Percentiles rank a stretch among this genome's conserved stretches.
These are phyloP conservation scores for Trinorchestia longiramus DNA, from an alignment of 1,140 invertebrate species.

Conservation along the genomic window DNA sequence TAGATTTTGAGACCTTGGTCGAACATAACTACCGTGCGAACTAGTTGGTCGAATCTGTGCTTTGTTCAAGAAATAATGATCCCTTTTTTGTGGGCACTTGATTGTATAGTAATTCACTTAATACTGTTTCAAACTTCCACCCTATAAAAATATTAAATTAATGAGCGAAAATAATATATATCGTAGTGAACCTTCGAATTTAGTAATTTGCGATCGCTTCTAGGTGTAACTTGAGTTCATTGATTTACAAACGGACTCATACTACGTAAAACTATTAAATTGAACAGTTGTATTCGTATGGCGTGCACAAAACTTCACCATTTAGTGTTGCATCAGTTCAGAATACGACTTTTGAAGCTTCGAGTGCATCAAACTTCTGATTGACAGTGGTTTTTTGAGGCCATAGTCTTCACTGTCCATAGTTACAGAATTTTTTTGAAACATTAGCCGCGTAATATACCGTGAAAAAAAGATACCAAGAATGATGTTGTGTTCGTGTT, in stretches of 20 bases:
- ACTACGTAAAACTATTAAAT: neutral
- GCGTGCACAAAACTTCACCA: too few species aligned
- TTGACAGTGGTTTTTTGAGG: neutral
- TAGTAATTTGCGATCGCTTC: neutral
- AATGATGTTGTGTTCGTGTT: neutral
- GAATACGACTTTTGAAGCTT: neutral
- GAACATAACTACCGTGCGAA: neutral
- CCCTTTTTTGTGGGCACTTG: neutral
- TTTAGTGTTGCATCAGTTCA: too few species aligned
- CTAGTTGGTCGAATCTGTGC: neutral
- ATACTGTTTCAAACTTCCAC: neutral
- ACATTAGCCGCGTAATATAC: neutral
- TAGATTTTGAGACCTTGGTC: neutral
- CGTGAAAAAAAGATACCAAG: neutral
- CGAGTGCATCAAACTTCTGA: too few species aligned
- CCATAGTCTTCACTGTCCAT: neutral
- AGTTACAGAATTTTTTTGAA: neutral
- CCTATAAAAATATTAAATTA: neutral
- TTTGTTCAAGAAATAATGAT: neutral
- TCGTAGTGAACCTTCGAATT: neutral
- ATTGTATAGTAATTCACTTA: neutral
- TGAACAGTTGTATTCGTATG: neutral
- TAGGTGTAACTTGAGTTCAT: neutral
- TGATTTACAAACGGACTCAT: neutral
- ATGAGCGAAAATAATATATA: neutral